Evolutionary conservation across 1,140 invertebrate species (phyloP).

Genomic region (Magallana ariakensis): DNA sequence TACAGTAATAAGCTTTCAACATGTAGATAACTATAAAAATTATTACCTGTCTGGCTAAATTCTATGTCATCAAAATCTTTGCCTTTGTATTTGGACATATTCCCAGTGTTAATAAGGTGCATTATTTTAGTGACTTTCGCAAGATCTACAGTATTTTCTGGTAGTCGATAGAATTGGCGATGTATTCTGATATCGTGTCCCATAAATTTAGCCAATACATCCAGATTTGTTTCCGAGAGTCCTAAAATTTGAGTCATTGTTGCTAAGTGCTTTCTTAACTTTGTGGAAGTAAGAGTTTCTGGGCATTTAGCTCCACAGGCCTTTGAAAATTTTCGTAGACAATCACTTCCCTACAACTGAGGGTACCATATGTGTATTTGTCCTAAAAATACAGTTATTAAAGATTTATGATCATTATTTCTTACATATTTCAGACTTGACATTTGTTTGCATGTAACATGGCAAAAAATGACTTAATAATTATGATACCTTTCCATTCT

Average conservation of each 20-base stretch:
- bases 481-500: too few species aligned
- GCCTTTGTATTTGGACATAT: conserved; percentile 16
- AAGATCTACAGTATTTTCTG: conserved; percentile 62
- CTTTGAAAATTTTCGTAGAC: background rate
- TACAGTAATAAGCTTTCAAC: too few species aligned
- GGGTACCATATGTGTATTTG: too few species aligned
- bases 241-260: conserved; percentile 52
- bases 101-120: conserved; percentile 36
- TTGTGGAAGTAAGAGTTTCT: conserved; percentile 71
- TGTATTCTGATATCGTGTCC: conserved; percentile 67
- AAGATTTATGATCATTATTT: too few species aligned
- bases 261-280: conserved; percentile 64
- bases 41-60: background rate
- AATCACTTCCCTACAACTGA: background rate
- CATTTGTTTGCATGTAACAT: too few species aligned
- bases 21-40: too few species aligned
- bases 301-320: conserved; percentile 19
- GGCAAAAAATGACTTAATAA: too few species aligned
- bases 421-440: too few species aligned
- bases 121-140: conserved; percentile 57
- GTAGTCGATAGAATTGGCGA: conserved; percentile 63
- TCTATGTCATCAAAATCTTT: conserved; percentile 41
- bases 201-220: conserved; percentile 59
- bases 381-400: too few species aligned
- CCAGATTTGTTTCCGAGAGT: conserved; percentile 56